phyloP scores from a whole-genome alignment of 2,888 invertebrate species.

The Amphipoea lucens region DNA sequence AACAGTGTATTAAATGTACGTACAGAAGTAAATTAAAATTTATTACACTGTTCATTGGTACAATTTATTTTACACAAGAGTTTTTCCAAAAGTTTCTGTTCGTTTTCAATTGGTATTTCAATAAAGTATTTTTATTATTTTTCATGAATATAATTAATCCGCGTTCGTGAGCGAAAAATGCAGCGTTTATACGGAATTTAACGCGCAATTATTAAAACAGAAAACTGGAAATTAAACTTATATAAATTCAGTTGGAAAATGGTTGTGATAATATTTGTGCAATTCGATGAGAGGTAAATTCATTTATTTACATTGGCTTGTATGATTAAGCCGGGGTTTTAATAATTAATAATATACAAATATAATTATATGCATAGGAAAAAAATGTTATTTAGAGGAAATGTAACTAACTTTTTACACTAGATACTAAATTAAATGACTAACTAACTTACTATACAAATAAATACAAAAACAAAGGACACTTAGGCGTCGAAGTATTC shows the following conservation, averaged over 20 bases:
- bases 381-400: no score
- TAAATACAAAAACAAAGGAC: no score
- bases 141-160: constrained; percentile 25
- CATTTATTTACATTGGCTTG: constrained; percentile 10
- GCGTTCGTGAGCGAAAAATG: not conserved
- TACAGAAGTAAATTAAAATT: not conserved
- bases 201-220: constrained; percentile 1
- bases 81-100: constrained; percentile 5
- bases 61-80: constrained; percentile 12
- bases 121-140: constrained; percentile 4
- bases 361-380: not conserved
- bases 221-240: not conserved
- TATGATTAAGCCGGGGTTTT: not conserved
- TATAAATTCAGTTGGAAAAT: constrained; percentile 6
- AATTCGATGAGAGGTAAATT: not conserved
- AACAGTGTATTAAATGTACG: not conserved
- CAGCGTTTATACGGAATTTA: not conserved
- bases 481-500: no score
- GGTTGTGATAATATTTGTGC: not conserved
- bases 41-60: not conserved
- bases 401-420: no score
- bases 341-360: not conserved
- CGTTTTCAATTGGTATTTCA: constrained; percentile 8
- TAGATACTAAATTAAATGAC: no score
- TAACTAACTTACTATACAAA: no score